phyloP scores from a whole-genome alignment of 2,113 vertebrate genomes.

The Bombycilla garrulus region DNA sequence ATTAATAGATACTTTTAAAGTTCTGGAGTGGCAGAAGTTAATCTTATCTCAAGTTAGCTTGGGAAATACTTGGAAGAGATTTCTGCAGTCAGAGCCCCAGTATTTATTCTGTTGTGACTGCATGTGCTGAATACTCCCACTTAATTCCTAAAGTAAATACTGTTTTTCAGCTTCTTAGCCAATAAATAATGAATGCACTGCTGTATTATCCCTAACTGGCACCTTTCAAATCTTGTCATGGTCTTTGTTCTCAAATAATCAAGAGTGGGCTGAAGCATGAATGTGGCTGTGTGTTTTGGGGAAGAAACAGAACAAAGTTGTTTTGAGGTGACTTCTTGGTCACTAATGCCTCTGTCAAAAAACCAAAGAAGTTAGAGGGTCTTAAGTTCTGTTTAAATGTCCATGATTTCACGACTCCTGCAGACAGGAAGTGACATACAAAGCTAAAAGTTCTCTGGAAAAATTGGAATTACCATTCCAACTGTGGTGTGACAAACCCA shows the following conservation, averaged over 20 bases:
- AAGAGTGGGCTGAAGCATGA: neutral
- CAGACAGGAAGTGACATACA: neutral
- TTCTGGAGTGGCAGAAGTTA: neutral
- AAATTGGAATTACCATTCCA: neutral
- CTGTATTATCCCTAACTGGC: neutral
- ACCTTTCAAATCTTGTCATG: neutral
- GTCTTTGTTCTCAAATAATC: constrained; percentile 3
- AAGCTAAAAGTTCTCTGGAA: neutral
- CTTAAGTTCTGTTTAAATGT: neutral
- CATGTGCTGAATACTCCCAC: neutral
- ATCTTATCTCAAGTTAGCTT: neutral
- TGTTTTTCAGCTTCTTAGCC: neutral
- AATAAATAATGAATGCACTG: constrained; percentile 1
- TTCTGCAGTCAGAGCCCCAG: neutral
- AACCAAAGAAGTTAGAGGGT: neutral
- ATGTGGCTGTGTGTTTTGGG: neutral
- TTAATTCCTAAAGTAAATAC: constrained; percentile 54
- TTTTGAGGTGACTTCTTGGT: neutral
- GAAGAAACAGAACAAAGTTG: neutral
- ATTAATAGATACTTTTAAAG: neutral
- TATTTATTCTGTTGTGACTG: constrained; percentile 11
- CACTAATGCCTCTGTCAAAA: neutral
- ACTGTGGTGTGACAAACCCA: neutral
- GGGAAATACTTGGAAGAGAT: constrained; percentile 5
- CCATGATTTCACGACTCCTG: neutral